These are phyloP conservation scores for Leucania comma DNA, from an alignment of 2,888 invertebrate genomes.

Conservation along the genomic window DNA sequence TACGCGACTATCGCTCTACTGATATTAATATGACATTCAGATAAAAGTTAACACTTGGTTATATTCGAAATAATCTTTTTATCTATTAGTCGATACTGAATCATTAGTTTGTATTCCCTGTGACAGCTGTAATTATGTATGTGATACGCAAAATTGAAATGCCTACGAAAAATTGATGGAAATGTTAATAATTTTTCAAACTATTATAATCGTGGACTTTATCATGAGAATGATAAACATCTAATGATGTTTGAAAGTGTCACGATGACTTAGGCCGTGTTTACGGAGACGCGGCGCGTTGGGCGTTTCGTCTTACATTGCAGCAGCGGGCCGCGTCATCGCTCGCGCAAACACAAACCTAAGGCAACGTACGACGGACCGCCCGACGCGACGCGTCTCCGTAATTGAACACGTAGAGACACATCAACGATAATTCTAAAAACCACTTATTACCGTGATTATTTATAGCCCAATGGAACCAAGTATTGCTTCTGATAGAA, in stretches of 20 bases:
- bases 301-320: no score
- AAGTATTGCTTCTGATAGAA: neutral
- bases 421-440: neutral
- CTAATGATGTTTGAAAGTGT: neutral
- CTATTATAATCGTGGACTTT: neutral
- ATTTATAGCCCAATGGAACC: neutral
- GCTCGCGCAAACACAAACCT: no score
- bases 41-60: constrained; percentile 12
- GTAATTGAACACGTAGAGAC: no score
- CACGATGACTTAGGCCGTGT: neutral
- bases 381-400: no score
- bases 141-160: neutral
- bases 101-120: constrained; percentile 5
- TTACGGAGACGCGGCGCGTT: no score
- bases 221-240: no score
- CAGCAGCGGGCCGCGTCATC: no score
- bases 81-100: constrained; percentile 9
- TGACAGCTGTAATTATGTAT: neutral
- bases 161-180: neutral
- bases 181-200: neutral
- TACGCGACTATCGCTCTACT: neutral
- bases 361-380: no score
- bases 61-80: constrained; percentile 25
- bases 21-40: constrained; percentile 11
- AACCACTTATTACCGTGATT: neutral